These are phyloP conservation scores for Sparus aurata DNA, from an alignment of 2,797 vertebrate species.

Conservation along the genomic window DNA sequence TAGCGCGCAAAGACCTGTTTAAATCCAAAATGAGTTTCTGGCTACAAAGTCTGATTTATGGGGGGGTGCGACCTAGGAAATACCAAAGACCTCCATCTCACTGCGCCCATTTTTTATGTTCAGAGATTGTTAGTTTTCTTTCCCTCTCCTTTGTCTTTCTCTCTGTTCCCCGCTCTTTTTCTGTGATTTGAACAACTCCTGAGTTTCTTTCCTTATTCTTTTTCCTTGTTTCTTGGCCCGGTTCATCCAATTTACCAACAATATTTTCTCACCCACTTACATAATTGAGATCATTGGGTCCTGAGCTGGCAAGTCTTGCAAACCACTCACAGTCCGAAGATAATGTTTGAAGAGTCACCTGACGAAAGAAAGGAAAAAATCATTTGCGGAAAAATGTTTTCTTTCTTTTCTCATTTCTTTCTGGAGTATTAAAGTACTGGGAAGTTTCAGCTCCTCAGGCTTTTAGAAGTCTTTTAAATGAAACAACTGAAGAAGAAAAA, in stretches of 20 bases:
- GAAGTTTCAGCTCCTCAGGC: not conserved
- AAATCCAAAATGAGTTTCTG: slow-evolving; percentile 86
- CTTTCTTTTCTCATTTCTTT: not conserved
- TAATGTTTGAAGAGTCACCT: not conserved
- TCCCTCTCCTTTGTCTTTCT: slow-evolving; percentile 81
- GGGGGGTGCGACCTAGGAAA: slow-evolving; percentile 81
- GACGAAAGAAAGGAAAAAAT: not conserved
- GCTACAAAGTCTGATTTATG: slow-evolving; percentile 80
- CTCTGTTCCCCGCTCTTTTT: slow-evolving; percentile 39
- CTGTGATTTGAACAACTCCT: slow-evolving; percentile 11
- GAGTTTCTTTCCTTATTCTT: slow-evolving; percentile 4
- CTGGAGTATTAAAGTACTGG: not conserved
- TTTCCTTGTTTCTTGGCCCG: not conserved
- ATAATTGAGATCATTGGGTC: slow-evolving; percentile 14
- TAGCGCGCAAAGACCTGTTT: slow-evolving; percentile 79
- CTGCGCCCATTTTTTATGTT: slow-evolving; percentile 77
- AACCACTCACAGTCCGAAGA: not conserved
- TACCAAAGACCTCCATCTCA: slow-evolving; percentile 82
- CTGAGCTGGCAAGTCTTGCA: too few species aligned
- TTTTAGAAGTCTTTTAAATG: not conserved
- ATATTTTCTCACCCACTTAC: slow-evolving; percentile 1
- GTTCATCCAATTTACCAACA: not conserved
- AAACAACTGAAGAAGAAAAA: not conserved
- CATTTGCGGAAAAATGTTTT: not conserved
- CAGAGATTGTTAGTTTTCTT: slow-evolving; percentile 78